Conservation (phyloP, 2,888 invertebrate genomes). For the Halictus quadricinctus region DNA sequence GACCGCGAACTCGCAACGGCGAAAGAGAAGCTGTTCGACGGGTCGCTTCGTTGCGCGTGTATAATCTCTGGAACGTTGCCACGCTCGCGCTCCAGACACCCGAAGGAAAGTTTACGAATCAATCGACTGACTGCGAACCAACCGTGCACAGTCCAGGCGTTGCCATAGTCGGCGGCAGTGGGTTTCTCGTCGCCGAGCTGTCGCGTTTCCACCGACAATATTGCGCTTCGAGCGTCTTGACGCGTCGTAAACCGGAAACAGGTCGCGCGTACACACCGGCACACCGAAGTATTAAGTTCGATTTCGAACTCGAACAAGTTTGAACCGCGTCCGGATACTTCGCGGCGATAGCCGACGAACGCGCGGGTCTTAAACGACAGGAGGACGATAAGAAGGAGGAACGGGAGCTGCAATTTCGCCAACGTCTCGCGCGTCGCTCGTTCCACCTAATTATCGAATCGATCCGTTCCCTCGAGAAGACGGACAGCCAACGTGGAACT, state of each 20-base stretch:
- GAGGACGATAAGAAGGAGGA: background rate
- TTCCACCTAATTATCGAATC: conserved; percentile 37
- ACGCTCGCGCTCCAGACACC: background rate
- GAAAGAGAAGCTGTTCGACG: background rate
- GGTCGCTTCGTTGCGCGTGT: background rate
- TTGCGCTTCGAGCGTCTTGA: background rate
- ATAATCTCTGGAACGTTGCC: background rate
- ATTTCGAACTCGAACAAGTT: background rate
- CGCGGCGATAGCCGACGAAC: background rate
- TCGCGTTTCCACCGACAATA: conserved; percentile 1
- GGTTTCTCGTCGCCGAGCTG: conserved; percentile 1
- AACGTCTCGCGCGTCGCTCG: background rate
- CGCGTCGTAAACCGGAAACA: conserved; percentile 1
- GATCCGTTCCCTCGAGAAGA: background rate
- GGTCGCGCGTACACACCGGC: background rate
- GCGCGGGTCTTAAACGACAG: background rate
- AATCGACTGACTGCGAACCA: background rate
- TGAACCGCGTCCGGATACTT: background rate
- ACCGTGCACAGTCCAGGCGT: background rate
- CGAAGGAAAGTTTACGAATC: conserved; percentile 15
- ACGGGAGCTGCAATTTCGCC: background rate
- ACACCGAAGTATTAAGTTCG: background rate
- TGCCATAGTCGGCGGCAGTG: background rate
- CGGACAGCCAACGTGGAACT: background rate
- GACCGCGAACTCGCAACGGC: background rate